Evolutionary conservation across 2,888 invertebrate species (phyloP), one percentile per base, ranked within the genome.

Genomic region (Pristionchus mayeri): DNA sequence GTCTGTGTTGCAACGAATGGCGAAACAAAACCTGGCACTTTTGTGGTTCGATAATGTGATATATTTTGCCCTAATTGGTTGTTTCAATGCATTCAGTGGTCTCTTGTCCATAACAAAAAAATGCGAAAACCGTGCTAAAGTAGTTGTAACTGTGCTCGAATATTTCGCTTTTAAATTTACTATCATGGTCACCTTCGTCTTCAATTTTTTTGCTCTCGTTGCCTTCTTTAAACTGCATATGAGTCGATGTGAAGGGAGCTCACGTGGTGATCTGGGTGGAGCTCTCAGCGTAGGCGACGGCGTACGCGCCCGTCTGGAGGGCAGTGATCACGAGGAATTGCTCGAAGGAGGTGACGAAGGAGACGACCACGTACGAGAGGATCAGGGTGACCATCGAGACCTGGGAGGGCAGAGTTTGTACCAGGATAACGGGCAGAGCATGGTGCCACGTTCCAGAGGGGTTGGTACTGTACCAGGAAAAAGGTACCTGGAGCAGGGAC

Each of bases 271-370:
- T 91, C 85, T 91, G 91, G 9, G 92, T 91, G 76, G 89, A 89
- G 44, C 90, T 89, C 85, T 92, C 92, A 18, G 92, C 93, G 84
- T 91, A 93, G 16, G 92, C 91, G 71, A 92, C 87, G 11, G 92
- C 91, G 79, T 92, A 92, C 11, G 90, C 89, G 27, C 90, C 92
- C 0, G 92, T 91, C 81, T 92, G 92, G 11, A 92, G 86, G 27
- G 90, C 92, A 21, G 91, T 91, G 67, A 92, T 88, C 44, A 89
- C 84, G 34, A 93, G 87, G 88, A 92, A 90, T 84, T 92, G 92
- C 71, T 90, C 86, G 85, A 92, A 88, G 40, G 88, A 89, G 34
- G 89, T 88, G 34, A 89, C 90, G 84, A 91, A 92, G n/a, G 87
- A 88, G 63, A 90, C 91, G 48, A 89, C 86, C 40, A 87, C 79